Conservation (phyloP, 2,888 invertebrate species). For the Polydesmus complanatus region DNA sequence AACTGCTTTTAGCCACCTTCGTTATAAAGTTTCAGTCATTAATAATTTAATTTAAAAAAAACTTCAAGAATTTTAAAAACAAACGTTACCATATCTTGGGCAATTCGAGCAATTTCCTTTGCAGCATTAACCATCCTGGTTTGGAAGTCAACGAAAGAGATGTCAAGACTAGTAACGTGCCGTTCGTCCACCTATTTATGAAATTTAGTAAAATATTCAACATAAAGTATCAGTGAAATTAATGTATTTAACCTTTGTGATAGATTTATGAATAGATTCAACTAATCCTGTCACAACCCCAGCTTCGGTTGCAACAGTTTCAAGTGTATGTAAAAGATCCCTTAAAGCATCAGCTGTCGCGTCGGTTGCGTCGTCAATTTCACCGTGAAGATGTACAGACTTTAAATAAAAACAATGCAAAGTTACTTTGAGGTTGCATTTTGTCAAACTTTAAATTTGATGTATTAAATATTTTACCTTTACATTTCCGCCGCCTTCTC, state of each 20-base stretch:
- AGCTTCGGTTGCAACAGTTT: conserved; percentile 68
- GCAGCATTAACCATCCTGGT: conserved; percentile 89
- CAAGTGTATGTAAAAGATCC: conserved; percentile 65
- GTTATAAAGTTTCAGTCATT: no score
- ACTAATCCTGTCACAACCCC: conserved; percentile 81
- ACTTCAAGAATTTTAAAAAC: no score
- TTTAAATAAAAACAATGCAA: conserved; percentile 28
- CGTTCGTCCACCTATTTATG: conserved; percentile 21
- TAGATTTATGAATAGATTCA: conserved; percentile 79
- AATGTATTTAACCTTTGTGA: conserved; percentile 37
- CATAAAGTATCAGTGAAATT: not conserved
- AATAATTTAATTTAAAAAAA: not conserved
- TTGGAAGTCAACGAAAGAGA: conserved; percentile 81
- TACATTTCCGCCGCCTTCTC: conserved; percentile 85
- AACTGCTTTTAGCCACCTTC: conserved; percentile 54
- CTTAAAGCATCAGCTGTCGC: conserved; percentile 63
- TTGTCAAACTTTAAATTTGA: not conserved
- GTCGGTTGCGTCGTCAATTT: conserved; percentile 65
- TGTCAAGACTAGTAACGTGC: conserved; percentile 23
- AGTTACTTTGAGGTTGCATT: not conserved
- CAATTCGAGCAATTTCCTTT: conserved; percentile 81
- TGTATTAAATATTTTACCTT: conserved; percentile 39
- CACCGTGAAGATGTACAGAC: conserved; percentile 63
- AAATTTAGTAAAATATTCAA: conserved; percentile 1
- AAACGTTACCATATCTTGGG: conserved; percentile 73